Conservation (phyloP, 2,113 vertebrate genomes). For the Trogon melanurus region DNA sequence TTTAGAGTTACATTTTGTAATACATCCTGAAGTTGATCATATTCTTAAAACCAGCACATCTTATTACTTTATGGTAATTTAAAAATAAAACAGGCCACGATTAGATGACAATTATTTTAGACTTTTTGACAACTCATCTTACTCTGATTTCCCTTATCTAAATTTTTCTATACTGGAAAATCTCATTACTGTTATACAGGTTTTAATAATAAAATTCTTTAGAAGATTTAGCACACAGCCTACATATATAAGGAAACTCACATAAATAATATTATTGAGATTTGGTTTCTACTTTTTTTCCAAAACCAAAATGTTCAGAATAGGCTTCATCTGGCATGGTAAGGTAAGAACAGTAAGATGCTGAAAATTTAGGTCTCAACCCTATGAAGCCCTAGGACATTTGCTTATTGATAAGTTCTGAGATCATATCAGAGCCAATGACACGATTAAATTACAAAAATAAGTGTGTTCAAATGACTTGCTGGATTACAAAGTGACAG, state of each 20-base stretch:
- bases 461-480: background rate
- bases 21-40: background rate
- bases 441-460: background rate
- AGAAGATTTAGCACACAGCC: background rate
- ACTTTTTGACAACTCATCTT: background rate
- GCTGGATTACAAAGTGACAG: background rate
- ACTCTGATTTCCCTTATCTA: background rate
- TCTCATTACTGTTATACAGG: background rate
- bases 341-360: background rate
- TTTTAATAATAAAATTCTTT: background rate
- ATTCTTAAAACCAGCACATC: background rate
- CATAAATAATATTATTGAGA: background rate
- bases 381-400: background rate
- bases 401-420: fast-evolving
- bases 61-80: background rate
- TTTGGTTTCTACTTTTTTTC: background rate
- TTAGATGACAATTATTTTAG: background rate
- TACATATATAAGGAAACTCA: background rate
- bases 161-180: background rate
- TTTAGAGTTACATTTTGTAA: background rate
- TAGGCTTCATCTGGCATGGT: fast-evolving
- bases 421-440: background rate
- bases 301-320: background rate
- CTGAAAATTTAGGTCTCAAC: background rate
- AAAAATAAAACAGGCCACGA: background rate